Evolutionary conservation across 2,888 invertebrate genomes (phyloP), one percentile per base, ranked within the genome.

Genomic region (Campopleginae sp.): DNA sequence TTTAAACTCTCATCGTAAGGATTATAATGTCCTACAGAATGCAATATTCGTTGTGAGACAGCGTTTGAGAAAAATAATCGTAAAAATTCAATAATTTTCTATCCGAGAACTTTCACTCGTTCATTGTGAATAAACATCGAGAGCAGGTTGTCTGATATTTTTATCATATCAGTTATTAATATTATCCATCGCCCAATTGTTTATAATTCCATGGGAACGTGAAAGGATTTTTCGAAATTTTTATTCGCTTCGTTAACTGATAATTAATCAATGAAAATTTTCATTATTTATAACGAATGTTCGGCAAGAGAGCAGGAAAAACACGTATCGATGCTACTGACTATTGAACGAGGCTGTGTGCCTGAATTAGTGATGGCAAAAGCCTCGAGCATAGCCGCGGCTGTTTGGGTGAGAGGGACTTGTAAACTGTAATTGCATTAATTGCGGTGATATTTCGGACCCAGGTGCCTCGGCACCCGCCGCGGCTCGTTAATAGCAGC

Each of bases 401-500:
- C 65, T 82, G 66, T 80, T 74, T 72, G 87, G 88, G 89, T 88
- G 87, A 91, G 90, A 92, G 91, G 90, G 90, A 91, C 92, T 92
- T 92, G 92, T 92, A 92, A 92, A 92, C 92, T 92, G 92, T 93
- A 93, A 93, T 93, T 93, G 93, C 93, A 92, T 93, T 93, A 92
- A 92, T 93, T 92, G 92, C 90, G 92, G 92, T 90, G 92, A 92
- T 92, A 92, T 92, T 92, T 92, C 91, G 92, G 92, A 91, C 92
- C 93, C 93, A 93, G 93, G 93, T 93, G 93, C 89, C 89, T 89
- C 90, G 89, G 90, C 91, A 90, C 89, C 89, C 89, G 91, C 89
- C 88, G 91, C 88, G 89, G 91, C 90, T 91, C 92, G 92, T 92
- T 93, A 93, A 93, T 93, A 93, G 92, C 91, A 88, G 89, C 92